A percentile compares a stretch with the other conserved stretches of the same genome.
These are phyloP conservation scores for Pardosa pseudoannulata DNA, from an alignment of 2,888 invertebrate genomes.

Conservation along the genomic window DNA sequence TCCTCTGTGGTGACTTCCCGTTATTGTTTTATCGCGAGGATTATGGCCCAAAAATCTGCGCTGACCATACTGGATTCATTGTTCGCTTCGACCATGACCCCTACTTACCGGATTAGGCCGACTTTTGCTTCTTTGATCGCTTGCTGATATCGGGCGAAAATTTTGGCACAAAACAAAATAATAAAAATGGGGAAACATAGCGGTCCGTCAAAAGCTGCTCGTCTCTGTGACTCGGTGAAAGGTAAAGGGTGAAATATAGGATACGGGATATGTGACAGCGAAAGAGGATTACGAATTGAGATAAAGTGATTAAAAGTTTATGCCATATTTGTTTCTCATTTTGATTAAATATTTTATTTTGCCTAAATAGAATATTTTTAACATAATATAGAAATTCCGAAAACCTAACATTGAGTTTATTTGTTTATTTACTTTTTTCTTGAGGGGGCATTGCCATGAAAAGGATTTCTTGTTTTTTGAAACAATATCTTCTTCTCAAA, in stretches of 20 bases:
- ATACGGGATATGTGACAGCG: background rate
- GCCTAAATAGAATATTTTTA: too few species aligned
- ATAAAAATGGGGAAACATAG: background rate
- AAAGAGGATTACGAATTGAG: background rate
- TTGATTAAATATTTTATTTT: too few species aligned
- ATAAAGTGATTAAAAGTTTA: background rate
- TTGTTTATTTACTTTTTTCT: too few species aligned
- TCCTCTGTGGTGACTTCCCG: background rate
- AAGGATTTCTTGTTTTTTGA: too few species aligned
- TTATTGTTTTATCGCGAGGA: constrained; percentile 6
- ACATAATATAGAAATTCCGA: too few species aligned
- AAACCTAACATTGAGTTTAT: too few species aligned
- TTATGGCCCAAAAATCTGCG: background rate
- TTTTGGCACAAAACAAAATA: background rate
- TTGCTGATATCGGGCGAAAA: background rate
- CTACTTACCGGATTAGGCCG: background rate
- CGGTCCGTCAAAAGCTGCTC: background rate
- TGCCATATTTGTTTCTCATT: background rate
- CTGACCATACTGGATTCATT: background rate
- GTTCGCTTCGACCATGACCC: background rate
- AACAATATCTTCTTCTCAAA: too few species aligned
- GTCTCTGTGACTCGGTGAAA: background rate
- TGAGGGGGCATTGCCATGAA: too few species aligned
- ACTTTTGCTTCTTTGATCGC: background rate
- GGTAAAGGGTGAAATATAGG: background rate